Evolutionary conservation across 2,113 vertebrate species (phyloP), one percentile per base, ranked within the genome.

Genomic region (Ptyas mucosa): DNA sequence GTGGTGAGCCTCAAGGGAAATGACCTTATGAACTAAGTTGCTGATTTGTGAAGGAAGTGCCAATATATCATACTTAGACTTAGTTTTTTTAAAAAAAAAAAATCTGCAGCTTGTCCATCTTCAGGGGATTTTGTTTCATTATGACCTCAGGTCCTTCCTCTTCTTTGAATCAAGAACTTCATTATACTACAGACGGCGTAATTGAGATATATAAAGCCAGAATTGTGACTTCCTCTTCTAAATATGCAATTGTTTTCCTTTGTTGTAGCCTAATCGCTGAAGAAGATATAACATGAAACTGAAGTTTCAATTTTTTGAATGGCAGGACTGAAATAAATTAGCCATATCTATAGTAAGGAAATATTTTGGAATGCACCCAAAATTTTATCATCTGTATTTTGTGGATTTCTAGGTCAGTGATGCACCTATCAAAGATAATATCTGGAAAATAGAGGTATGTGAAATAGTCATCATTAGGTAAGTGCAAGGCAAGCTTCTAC

Each of bases 381-480:
- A 55, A 26, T 23, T 92, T 20, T 5, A 0, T 0, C 93, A 18
- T 57, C 23, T 87, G 85, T n/a, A 5, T 29, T 1, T 57, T 9
- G 39, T 43, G 90, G 89, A 29, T 53, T 52, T 51, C 88, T 46
- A 86, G 21, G 64, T 89, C 81, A 61, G 85, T 89, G 89, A 54
- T 61, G 43, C 20, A 20, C 10, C 91, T 87, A 75, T 29, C 15
- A 0, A 1, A 90, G 12, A 29, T 12, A 89, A 64, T 91, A 64
- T 34, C 3, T 6, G 24, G 85, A 57, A 75, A 94, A 46, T 46
- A 92, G 24, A 24, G 18, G 51, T 55, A 81, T 87, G 89, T 58
- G n/a, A 49, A 18, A 92, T 90, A 53, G 93, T 6, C 43, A 11
- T 57, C 90, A 9, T 7, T 46, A 95, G 95, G 96, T 96, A 93